Conservation (phyloP, 2,888 invertebrate genomes). For the Linnaemya tessellans region DNA sequence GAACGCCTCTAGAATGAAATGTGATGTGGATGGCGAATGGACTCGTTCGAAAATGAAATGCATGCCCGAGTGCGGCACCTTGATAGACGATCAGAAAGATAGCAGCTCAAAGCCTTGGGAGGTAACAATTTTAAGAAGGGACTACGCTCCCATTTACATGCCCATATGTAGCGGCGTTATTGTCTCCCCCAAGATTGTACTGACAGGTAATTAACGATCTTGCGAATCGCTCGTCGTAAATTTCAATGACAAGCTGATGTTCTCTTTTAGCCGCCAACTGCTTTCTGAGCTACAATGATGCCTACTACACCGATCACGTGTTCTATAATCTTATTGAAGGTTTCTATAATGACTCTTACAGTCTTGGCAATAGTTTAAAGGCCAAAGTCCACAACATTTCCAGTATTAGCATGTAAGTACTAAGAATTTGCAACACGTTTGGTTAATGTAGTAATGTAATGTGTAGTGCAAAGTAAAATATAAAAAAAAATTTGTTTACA, state of each 20-base stretch:
- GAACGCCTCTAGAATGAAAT: conserved; percentile 58
- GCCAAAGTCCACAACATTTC: conserved; percentile 72
- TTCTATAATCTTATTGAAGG: conserved; percentile 69
- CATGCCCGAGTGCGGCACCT: conserved; percentile 76
- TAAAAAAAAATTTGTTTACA: too few relatives aligned
- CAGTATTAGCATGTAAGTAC: conserved; percentile 62
- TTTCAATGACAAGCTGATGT: not conserved
- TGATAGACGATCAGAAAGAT: conserved; percentile 36
- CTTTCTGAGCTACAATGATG: conserved; percentile 30
- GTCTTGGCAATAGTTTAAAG: conserved; percentile 44
- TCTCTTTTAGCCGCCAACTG: conserved; percentile 64
- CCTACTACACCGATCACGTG: conserved; percentile 56
- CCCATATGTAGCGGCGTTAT: conserved; percentile 77
- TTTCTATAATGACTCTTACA: conserved; percentile 41
- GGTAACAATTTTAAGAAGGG: conserved; percentile 75
- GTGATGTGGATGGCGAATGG: conserved; percentile 77
- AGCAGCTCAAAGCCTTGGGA: conserved; percentile 78
- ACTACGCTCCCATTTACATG: conserved; percentile 25
- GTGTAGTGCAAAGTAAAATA: too few relatives aligned
- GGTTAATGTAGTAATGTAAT: too few relatives aligned
- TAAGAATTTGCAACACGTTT: too few relatives aligned
- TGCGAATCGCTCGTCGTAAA: not conserved
- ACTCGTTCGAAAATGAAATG: conserved; percentile 74
- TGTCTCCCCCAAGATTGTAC: conserved; percentile 75
- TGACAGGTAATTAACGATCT: conserved; percentile 74